Conservation (phyloP, 2,797 vertebrate genomes). For the Pangasius mekongensis region DNA sequence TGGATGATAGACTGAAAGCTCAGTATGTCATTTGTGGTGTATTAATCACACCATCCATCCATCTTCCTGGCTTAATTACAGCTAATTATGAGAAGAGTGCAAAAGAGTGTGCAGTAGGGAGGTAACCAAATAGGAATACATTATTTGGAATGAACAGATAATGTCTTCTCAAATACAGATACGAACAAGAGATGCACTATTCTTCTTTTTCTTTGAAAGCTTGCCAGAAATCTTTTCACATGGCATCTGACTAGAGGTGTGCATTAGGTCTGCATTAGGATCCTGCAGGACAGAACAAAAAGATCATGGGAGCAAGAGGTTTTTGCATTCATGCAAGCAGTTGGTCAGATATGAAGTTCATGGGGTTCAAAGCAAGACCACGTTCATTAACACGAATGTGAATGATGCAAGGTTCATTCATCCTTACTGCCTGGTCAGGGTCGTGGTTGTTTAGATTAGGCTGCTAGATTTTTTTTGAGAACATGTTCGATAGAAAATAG, state of each 20-base stretch:
- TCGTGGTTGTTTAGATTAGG: neutral
- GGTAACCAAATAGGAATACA: neutral
- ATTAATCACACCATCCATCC: conserved; percentile 14
- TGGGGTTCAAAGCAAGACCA: too few relatives aligned
- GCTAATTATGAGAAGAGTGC: conserved; percentile 17
- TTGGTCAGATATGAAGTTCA: neutral
- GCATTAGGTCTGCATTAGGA: neutral
- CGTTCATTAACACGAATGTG: neutral
- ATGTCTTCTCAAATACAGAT: neutral
- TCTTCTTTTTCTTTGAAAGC: neutral
- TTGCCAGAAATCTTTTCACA: neutral
- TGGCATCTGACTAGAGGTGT: neutral
- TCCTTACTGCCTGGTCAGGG: neutral
- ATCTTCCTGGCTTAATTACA: conserved; percentile 3
- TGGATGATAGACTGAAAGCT: neutral
- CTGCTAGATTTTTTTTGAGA: neutral
- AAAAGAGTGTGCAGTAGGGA: neutral
- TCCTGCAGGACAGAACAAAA: neutral
- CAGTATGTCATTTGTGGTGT: neutral
- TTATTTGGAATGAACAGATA: neutral
- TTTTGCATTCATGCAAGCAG: neutral
- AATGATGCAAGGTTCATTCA: neutral
- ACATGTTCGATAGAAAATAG: neutral
- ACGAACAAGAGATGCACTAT: neutral
- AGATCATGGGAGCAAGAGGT: neutral